Evolutionary conservation across 2,797 vertebrate species (phyloP).

Genomic region (Myiothlypis chrysogaster): DNA sequence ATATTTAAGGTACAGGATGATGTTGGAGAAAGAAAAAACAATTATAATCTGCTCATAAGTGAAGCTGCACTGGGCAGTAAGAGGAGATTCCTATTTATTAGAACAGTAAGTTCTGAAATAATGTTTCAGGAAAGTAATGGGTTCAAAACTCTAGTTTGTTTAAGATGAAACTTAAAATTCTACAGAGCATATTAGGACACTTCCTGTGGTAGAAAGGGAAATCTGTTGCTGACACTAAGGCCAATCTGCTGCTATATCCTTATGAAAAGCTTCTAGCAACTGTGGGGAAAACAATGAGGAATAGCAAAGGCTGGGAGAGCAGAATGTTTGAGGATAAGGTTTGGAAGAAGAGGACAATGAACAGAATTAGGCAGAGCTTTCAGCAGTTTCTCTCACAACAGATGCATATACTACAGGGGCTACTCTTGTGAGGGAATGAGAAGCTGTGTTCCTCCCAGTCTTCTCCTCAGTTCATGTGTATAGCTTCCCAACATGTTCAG

Average conservation of each 20-base stretch:
- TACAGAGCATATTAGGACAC: background rate
- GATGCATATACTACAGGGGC: background rate
- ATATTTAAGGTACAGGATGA: background rate
- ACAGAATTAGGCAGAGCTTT: background rate
- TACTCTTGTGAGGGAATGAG: background rate
- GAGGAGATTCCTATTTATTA: background rate
- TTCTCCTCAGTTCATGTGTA: background rate
- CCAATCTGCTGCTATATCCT: background rate
- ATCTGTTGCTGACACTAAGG: background rate
- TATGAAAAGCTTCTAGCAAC: background rate
- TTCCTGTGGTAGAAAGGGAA: background rate
- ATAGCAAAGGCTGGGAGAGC: background rate
- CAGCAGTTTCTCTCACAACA: background rate
- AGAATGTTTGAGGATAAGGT: background rate
- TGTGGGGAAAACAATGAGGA: background rate
- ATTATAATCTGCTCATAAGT: background rate
- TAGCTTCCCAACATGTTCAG: background rate
- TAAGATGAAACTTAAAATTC: background rate
- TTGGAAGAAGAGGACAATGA: background rate
- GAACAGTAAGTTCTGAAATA: background rate
- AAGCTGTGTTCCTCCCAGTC: background rate
- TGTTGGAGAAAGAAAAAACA: background rate
- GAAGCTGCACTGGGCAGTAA: background rate
- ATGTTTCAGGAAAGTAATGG: background rate
- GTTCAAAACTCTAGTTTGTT: background rate